Base-by-base conservation (phyloP, 2,113 vertebrate genomes). In the Lethenteron reissneri region DNA sequence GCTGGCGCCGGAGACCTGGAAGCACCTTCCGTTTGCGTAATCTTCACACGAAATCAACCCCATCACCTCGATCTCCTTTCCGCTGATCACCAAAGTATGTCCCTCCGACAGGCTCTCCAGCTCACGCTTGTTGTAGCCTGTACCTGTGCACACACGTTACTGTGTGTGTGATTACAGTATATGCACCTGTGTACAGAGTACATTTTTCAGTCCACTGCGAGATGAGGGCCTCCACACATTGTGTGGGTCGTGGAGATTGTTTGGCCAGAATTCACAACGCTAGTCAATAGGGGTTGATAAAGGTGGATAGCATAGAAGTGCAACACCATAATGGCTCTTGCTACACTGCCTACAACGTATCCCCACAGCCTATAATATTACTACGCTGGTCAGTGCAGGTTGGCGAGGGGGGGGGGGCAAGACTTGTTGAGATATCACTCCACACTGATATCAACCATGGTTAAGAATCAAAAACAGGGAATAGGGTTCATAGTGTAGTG, bases 61-160 rank as follows among this genome's bases (percentile, higher is more conserved):
- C 86, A 90, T 85, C 75, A 97, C 85, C 81, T 96, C 90, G 71
- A 96, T 82, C 83, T 97, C 86, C 80, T 99, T 99, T 71, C 90
- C 88, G 13, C 88, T 87, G 74, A 96, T 78, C 81, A 82, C 84
- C 74, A 97, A 77, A 21, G 84, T 87, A 73, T 94, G 83, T 70
- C 90, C 89, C 76, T 97, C 89, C 72, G 75, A 81, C 69, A 92
- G 81, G 56, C 81, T 84, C 73, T 86, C 84, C 76, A 96, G 75
- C 68, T 85, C 80, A 69, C 85, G 90, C 75, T 83, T 79, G 76
- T 92, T 96, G 80, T 96, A 97, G 76, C 88, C 88, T 72, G 83
- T 82, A 58, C 90, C 94, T 99, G 77, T 1, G 11, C 8, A 68
- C 25, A 25, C 8, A 68, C 11, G n/a, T 25, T 25, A 12, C 10